Percentiles rank a stretch among this genome's conserved stretches.
phyloP scores from a whole-genome alignment of 2,113 vertebrate genomes.

The Dipodomys spectabilis region DNA sequence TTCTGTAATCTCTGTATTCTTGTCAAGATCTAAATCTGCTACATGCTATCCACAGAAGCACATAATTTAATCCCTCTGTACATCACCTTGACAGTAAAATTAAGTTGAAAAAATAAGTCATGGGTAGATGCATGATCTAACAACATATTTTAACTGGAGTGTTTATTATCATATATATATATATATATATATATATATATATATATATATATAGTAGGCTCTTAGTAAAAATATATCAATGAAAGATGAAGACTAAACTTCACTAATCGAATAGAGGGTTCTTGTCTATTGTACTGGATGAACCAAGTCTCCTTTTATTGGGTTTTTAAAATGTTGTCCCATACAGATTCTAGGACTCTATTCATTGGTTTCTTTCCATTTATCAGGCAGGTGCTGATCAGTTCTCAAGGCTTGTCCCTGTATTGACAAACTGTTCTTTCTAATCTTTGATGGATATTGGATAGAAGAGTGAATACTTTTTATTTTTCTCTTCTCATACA shows the following conservation, averaged over 20 bases:
- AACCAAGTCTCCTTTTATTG: not conserved
- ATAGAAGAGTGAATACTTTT: not conserved
- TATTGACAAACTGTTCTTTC: not conserved
- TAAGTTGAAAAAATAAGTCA: not conserved
- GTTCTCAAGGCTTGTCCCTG: not conserved
- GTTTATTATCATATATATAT: not conserved
- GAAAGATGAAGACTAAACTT: not conserved
- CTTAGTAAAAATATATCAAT: not conserved
- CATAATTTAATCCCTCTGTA: too few relatives aligned
- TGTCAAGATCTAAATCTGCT: not conserved
- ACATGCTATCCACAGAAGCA: not conserved
- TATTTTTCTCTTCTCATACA: not conserved
- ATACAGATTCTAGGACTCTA: not conserved
- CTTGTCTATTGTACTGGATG: not conserved
- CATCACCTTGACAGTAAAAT: too few relatives aligned
- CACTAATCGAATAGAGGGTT: not conserved
- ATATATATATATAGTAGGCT: not conserved
- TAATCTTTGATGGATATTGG: not conserved
- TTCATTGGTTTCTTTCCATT: not conserved
- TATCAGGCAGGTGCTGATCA: not conserved
- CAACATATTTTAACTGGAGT: not conserved
- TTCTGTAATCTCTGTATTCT: not conserved
- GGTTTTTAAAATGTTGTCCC: not conserved
- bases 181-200: not conserved
- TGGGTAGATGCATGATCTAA: not conserved